phyloP scores from a whole-genome alignment of 2,113 vertebrate species.

The Jacana jacana region DNA sequence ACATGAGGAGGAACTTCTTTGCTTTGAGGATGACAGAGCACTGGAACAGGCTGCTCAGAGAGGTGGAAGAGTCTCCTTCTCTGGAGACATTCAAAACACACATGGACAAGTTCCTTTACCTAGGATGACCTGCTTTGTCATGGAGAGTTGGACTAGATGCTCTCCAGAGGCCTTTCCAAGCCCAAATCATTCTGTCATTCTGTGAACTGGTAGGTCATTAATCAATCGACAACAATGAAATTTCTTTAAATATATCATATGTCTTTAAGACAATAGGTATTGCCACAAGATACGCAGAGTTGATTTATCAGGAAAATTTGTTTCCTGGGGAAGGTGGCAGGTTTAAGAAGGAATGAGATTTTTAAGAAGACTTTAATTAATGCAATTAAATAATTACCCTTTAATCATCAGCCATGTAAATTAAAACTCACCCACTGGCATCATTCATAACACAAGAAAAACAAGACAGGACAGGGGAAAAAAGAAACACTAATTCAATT shows the following conservation, averaged over 20 bases:
- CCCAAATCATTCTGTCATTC: too few relatives aligned
- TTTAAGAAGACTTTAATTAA: conserved; percentile 4
- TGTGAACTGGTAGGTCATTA: not conserved
- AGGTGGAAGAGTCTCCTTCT: too few relatives aligned
- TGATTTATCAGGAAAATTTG: conserved; percentile 10
- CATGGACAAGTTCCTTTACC: too few relatives aligned
- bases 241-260: conserved; percentile 7
- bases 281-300: not conserved
- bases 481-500: not conserved
- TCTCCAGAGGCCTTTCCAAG: too few relatives aligned
- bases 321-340: not conserved
- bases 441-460: not conserved
- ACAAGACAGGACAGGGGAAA: not conserved
- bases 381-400: not conserved
- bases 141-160: too few relatives aligned
- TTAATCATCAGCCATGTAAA: not conserved
- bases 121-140: too few relatives aligned
- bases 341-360: not conserved
- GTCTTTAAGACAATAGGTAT: not conserved
- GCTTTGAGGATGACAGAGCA: too few relatives aligned
- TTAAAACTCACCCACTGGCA: not conserved
- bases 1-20: too few relatives aligned
- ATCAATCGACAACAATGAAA: not conserved
- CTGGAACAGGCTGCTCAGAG: too few relatives aligned
- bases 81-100: too few relatives aligned